These are phyloP conservation scores for Caenorhabditis drosophilae DNA, from an alignment of 2,888 invertebrate genomes.

Conservation along the genomic window DNA sequence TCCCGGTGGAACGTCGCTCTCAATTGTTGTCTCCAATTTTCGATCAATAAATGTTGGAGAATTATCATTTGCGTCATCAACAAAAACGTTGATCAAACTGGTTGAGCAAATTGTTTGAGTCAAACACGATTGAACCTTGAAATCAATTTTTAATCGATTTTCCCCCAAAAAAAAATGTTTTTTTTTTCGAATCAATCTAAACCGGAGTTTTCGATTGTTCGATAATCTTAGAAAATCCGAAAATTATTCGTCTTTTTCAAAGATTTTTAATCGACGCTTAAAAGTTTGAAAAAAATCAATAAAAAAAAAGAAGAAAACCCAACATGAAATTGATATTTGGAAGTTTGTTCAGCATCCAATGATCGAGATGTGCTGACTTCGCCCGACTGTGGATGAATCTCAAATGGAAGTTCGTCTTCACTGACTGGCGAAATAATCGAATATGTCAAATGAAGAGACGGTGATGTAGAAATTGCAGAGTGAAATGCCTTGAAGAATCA, in stretches of 20 bases:
- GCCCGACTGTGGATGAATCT: slow-evolving; percentile 43
- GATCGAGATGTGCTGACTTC: slow-evolving; percentile 36
- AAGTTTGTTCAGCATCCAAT: slow-evolving; percentile 36
- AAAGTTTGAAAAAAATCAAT: no score
- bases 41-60: slow-evolving; percentile 49
- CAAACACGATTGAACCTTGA: slow-evolving; percentile 46
- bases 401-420: slow-evolving; percentile 40
- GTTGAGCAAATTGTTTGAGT: slow-evolving; percentile 37
- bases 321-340: slow-evolving; percentile 39
- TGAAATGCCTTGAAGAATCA: slow-evolving; percentile 43
- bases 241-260: no score
- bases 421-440: slow-evolving; percentile 29
- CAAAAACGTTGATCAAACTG: slow-evolving; percentile 31
- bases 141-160: no score
- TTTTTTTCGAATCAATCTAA: no score
- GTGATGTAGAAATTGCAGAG: slow-evolving; percentile 37
- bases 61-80: slow-evolving; percentile 64
- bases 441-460: slow-evolving; percentile 29
- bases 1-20: slow-evolving; percentile 57
- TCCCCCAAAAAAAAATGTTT: no score
- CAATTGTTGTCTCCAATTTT: slow-evolving; percentile 47
- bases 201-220: no score
- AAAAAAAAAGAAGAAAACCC: no score
- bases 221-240: no score
- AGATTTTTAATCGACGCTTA: no score